Evolutionary conservation across 1,140 invertebrate genomes (phyloP), one percentile per base, ranked within the genome.

Genomic region (Drosophila sproati): DNA sequence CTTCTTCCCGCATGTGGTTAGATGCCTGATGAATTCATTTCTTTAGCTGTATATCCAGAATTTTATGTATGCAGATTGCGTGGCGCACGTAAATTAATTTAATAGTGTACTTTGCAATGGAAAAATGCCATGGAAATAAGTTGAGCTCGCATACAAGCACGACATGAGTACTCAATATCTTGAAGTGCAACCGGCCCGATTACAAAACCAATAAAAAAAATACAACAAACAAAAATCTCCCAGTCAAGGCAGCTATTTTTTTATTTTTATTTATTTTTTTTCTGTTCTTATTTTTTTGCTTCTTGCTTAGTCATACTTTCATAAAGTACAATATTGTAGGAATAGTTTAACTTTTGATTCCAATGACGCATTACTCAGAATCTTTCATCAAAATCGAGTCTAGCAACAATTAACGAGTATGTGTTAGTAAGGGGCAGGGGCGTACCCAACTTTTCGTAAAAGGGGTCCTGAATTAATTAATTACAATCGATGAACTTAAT

Each of bases 21-120:
- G 71, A 73, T 57, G 82, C 63, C 64, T 55, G 57, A 70, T 66
- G 66, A 70, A 70, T 55, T 62, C 75, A 63, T 81, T 68, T 62
- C 31, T 50, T 61, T 28, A 39, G 20, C 31, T n/a, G 35, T 34
- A 43, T 47, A 29, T 37, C 50, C 29, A 54, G 39, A 45, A 71
- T 73, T 87, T 79, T 85, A 85, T 86, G 82, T 86, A 87, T 86
- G 82, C 82, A 82, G 82, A 86, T 85, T 87, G 82, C 82, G 82
- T 86, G 82, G 76, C 76, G 82, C 82, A 86, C 83, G 82, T 82
- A 86, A 86, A 86, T 77, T 78, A 69, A 88, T 66, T 88, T 86
- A 86, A 87, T 86, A 88, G 66, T 76, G 73, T 81, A 62, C 73
- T 76, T 77, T 67, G 59, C 74, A 69, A 52, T 69, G 79, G 57